A percentile compares a stretch with the other conserved stretches of the same genome.
Conservation (phyloP, 2,888 invertebrate genomes). For the Heteromurus nitidus region DNA sequence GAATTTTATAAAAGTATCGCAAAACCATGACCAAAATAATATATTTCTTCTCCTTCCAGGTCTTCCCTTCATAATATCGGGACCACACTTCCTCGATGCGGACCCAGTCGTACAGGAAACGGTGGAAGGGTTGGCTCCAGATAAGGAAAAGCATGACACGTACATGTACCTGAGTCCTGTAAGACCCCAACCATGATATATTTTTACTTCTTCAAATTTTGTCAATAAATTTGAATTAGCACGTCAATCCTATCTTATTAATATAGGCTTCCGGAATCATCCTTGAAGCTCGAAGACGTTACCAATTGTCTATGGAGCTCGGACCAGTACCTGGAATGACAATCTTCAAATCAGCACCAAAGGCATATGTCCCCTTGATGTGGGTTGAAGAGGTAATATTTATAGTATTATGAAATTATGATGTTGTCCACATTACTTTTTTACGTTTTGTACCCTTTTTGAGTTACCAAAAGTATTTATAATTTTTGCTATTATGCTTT, state of each 20-base stretch:
- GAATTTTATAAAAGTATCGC: too few relatives aligned
- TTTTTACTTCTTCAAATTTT: neutral
- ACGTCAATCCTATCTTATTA: neutral
- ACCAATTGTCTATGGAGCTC: slow-evolving; percentile 69
- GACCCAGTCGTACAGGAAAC: slow-evolving; percentile 62
- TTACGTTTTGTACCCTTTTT: too few relatives aligned
- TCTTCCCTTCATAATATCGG: slow-evolving; percentile 53
- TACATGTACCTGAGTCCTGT: slow-evolving; percentile 70
- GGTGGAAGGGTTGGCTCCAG: slow-evolving; percentile 69
- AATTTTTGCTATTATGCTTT: too few relatives aligned
- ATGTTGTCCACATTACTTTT: neutral
- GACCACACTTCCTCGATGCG: slow-evolving; percentile 70
- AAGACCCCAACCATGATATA: slow-evolving; percentile 15
- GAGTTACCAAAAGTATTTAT: too few relatives aligned
- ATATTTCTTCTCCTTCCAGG: slow-evolving; percentile 19
- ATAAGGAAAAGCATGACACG: slow-evolving; percentile 66
- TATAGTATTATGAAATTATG: neutral
- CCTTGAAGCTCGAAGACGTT: slow-evolving; percentile 65
- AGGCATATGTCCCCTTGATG: slow-evolving; percentile 68
- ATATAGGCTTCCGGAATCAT: slow-evolving; percentile 70
- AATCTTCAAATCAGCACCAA: slow-evolving; percentile 61
- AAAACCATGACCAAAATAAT: too few relatives aligned
- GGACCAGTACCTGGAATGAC: slow-evolving; percentile 66
- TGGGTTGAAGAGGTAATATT: slow-evolving; percentile 72
- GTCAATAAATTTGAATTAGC: neutral